Percentiles rank a stretch among this genome's conserved stretches.
Conservation (phyloP, 2,113 vertebrate genomes). For the Candoia aspera region DNA sequence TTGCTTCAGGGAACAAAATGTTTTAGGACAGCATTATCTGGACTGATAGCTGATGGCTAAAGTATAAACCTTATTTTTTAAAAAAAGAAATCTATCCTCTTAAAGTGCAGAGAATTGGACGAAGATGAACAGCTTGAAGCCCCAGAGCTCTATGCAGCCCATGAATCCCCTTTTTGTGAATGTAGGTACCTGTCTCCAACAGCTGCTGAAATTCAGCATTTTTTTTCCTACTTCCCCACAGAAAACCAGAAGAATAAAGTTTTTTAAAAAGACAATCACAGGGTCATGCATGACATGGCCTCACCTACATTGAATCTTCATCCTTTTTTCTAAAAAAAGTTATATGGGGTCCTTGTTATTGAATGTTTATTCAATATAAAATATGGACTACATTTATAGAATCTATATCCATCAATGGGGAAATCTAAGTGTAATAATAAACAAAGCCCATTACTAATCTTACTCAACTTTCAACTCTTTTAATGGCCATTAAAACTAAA, state of each 20-base stretch:
- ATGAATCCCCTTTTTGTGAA: neutral
- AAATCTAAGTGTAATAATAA: neutral
- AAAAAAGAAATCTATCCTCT: neutral
- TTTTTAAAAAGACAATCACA: neutral
- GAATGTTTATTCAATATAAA: neutral
- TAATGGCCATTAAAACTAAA: constrained; percentile 29
- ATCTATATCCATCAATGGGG: neutral
- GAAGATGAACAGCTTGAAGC: neutral
- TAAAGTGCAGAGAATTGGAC: neutral
- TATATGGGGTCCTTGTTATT: neutral
- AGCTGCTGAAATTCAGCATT: neutral
- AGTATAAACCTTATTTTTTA: neutral
- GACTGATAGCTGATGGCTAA: neutral
- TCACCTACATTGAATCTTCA: neutral
- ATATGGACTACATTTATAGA: neutral
- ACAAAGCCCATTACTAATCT: neutral
- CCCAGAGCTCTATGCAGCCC: neutral
- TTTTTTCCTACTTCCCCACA: neutral
- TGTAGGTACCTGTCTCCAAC: neutral
- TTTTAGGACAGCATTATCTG: neutral
- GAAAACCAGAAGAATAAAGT: neutral
- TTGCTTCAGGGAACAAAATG: neutral
- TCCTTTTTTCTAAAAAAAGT: neutral
- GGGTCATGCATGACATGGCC: neutral
- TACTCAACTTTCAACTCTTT: neutral